Conservation (phyloP, 2,797 vertebrate species). For the Hemibagrus guttatus region DNA sequence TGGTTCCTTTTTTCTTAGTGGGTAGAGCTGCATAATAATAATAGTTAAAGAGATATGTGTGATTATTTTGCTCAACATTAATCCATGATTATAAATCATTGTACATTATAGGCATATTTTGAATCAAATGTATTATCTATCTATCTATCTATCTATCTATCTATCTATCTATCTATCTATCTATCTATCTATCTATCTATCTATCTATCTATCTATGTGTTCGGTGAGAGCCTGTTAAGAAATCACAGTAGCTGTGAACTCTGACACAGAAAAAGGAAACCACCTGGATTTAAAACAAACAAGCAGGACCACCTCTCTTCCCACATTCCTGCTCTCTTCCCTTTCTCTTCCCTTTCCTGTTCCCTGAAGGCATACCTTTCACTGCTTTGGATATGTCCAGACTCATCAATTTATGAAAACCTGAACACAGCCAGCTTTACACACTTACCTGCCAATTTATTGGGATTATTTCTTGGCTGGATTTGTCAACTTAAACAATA, state of each 20-base stretch:
- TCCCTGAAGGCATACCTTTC: slow-evolving; percentile 40
- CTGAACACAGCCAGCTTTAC: slow-evolving; percentile 56
- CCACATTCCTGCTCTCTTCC: neutral
- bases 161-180: slow-evolving; percentile 17
- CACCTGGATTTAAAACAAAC: slow-evolving; percentile 65
- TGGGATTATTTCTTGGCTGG: slow-evolving; percentile 55
- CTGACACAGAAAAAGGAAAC: slow-evolving; percentile 64
- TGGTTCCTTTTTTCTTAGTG: neutral
- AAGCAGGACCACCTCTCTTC: slow-evolving; percentile 60
- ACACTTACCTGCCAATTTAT: slow-evolving; percentile 62
- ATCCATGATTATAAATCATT: neutral
- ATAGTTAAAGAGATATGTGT: neutral
- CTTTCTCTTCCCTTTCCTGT: slow-evolving; percentile 12
- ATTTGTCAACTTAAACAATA: slow-evolving; percentile 3
- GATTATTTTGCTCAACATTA: neutral
- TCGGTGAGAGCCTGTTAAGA: slow-evolving; percentile 58
- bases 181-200: neutral
- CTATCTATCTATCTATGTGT: slow-evolving; percentile 21
- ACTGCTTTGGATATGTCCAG: slow-evolving; percentile 57
- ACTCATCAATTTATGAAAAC: slow-evolving; percentile 38
- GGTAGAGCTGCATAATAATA: neutral
- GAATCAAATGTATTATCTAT: too few species aligned
- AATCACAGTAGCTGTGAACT: slow-evolving; percentile 43
- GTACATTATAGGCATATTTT: too few species aligned
- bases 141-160: neutral